Conservation (phyloP, 2,888 invertebrate genomes). For the Ectobius pallidus region DNA sequence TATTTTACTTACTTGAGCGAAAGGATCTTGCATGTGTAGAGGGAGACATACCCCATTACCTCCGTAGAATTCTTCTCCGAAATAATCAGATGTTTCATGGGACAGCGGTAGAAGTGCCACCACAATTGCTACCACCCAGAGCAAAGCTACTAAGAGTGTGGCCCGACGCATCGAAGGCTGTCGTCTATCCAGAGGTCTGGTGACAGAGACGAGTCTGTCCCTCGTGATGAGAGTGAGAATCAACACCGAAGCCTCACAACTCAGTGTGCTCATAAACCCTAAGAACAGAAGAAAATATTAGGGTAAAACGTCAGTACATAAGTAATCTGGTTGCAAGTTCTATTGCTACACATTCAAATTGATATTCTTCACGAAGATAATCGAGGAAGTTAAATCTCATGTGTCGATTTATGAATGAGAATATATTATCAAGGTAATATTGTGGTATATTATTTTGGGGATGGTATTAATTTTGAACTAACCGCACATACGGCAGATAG, state of each 20-base stretch:
- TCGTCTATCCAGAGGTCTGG: slow-evolving; percentile 60
- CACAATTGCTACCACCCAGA: slow-evolving; percentile 59
- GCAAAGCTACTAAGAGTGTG: slow-evolving; percentile 55
- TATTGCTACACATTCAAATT: too few species aligned
- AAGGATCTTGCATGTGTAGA: slow-evolving; percentile 66
- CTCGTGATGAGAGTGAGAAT: slow-evolving; percentile 65
- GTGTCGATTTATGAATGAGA: too few species aligned
- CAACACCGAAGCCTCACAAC: slow-evolving; percentile 66
- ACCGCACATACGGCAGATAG: slow-evolving; percentile 63
- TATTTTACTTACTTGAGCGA: slow-evolving; percentile 58
- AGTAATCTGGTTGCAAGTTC: too few species aligned
- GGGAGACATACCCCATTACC: slow-evolving; percentile 66
- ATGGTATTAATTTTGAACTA: too few species aligned
- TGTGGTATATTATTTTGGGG: too few species aligned
- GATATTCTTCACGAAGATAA: too few species aligned
- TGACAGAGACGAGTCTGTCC: slow-evolving; percentile 66
- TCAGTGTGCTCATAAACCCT: slow-evolving; percentile 65
- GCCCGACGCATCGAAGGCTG: slow-evolving; percentile 57
- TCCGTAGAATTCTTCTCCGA: slow-evolving; percentile 63
- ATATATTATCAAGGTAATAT: too few species aligned
- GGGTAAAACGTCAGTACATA: too few species aligned
- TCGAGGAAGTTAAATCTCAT: too few species aligned
- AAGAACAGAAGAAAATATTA: too few species aligned
- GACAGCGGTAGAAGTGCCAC: slow-evolving; percentile 60
- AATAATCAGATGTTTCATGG: slow-evolving; percentile 56